A percentile compares a stretch with the other conserved stretches of the same genome.
Conservation (phyloP, 2,113 vertebrate genomes). For the Paratilapia polleni region DNA sequence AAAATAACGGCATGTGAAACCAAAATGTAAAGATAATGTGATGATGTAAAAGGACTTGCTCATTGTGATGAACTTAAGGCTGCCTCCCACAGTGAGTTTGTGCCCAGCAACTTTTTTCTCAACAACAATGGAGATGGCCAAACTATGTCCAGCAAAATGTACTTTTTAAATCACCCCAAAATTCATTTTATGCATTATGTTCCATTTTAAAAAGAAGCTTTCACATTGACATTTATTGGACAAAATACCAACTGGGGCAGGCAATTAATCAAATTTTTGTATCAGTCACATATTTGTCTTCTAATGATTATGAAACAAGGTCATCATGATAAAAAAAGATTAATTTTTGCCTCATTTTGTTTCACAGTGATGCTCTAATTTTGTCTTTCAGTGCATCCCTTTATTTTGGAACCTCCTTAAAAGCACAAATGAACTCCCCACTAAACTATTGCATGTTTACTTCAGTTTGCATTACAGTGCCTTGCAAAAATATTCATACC, state of each 20-base stretch:
- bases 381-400: not conserved
- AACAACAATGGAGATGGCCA: not conserved
- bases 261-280: too few species aligned
- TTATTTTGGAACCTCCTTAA: not conserved
- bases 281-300: not conserved
- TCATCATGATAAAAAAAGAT: not conserved
- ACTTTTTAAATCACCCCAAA: not conserved
- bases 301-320: not conserved
- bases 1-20: too few species aligned
- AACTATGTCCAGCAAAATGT: not conserved
- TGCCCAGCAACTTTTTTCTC: not conserved
- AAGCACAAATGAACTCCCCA: not conserved
- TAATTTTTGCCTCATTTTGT: not conserved
- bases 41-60: not conserved
- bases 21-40: not conserved
- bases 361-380: not conserved
- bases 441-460: not conserved
- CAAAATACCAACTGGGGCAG: not conserved
- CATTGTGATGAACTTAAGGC: not conserved
- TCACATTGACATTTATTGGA: not conserved
- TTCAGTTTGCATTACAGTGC: not conserved
- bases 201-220: not conserved
- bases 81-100: not conserved
- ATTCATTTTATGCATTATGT: not conserved
- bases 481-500: too few species aligned